phyloP scores from a whole-genome alignment of 2,113 vertebrate genomes.

The Sylvicapra grimmia region DNA sequence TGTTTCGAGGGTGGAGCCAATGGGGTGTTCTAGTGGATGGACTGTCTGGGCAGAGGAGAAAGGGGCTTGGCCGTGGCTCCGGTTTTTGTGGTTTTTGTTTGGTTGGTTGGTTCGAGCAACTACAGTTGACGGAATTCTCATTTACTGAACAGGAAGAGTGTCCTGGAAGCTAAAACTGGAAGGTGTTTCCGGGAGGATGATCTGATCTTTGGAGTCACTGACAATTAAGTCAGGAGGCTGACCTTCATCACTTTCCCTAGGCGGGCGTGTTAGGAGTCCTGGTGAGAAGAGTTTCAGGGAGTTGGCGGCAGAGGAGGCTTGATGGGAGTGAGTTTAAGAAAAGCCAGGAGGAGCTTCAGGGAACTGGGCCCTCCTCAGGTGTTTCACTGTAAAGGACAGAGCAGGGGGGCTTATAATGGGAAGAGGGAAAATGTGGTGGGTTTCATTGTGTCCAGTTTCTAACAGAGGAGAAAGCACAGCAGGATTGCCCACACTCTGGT shows the following conservation, averaged over 20 bases:
- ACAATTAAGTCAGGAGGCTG: background rate
- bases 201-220: too few relatives aligned
- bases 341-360: background rate
- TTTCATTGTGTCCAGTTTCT: background rate
- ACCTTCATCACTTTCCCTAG: background rate
- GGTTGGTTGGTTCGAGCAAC: too few relatives aligned
- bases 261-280: background rate
- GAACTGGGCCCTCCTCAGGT: background rate
- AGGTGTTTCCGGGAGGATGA: background rate
- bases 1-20: background rate
- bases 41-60: too few relatives aligned
- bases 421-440: background rate
- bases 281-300: background rate
- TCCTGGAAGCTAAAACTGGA: background rate
- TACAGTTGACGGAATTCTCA: background rate
- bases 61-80: fast-evolving
- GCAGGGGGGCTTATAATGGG: background rate
- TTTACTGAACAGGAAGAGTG: background rate
- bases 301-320: background rate
- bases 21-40: background rate
- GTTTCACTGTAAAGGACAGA: background rate
- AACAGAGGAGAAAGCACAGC: background rate
- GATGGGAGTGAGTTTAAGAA: background rate
- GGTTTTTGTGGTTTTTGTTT: fast-evolving
- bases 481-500: too few relatives aligned